Percentiles rank a stretch among this genome's conserved stretches.
These are phyloP conservation scores for Nerophis lumbriciformis DNA, from an alignment of 2,113 vertebrate genomes.

Conservation along the genomic window DNA sequence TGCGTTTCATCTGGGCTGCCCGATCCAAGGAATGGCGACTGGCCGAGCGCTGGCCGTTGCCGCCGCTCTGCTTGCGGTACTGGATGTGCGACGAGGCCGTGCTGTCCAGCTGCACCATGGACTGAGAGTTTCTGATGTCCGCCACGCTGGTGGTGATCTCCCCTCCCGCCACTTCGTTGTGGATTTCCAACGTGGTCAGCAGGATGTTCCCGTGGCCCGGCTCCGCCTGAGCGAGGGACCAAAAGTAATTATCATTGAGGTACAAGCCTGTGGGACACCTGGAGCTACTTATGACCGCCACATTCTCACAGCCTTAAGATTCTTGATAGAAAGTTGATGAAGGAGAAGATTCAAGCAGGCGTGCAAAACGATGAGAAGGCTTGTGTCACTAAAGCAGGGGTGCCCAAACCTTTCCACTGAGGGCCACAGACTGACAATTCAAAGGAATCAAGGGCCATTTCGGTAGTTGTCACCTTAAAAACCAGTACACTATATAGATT, in stretches of 20 bases:
- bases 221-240: constrained; percentile 75
- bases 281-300: no score
- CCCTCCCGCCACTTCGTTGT: constrained; percentile 84
- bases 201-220: constrained; percentile 85
- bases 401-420: no score
- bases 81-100: constrained; percentile 81
- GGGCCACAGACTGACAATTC: no score
- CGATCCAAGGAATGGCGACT: constrained; percentile 81
- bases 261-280: background rate
- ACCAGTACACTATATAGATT: no score
- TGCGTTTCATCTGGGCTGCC: constrained; percentile 78
- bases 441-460: no score
- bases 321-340: background rate
- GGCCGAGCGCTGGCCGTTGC: constrained; percentile 63
- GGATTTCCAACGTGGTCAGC: constrained; percentile 87
- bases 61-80: constrained; percentile 86
- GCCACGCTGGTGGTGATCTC: constrained; percentile 82
- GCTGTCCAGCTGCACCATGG: constrained; percentile 87
- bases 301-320: background rate
- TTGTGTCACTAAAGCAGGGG: background rate
- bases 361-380: background rate
- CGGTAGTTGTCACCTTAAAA: no score
- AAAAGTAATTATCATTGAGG: constrained; percentile 9
- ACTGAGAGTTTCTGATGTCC: constrained; percentile 87
- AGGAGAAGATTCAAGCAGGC: constrained; percentile 1